A percentile compares a stretch with the other conserved stretches of the same genome.
Evolutionary conservation across 2,888 invertebrate genomes (phyloP).

Genomic region (Plebejus anna): DNA sequence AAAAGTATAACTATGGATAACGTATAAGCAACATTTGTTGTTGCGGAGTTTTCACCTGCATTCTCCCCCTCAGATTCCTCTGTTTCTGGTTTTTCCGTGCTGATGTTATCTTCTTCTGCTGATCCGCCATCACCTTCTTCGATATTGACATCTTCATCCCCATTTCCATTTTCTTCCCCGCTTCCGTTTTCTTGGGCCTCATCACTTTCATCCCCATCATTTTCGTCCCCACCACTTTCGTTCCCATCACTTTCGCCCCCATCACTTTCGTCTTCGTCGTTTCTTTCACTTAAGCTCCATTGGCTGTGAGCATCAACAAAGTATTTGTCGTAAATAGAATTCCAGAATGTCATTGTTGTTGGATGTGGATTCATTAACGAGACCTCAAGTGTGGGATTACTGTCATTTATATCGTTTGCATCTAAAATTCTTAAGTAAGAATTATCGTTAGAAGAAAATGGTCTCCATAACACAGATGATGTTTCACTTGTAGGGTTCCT

Average conservation of each 20-base stretch:
- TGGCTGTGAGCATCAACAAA: slow-evolving; percentile 59
- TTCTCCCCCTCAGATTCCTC: slow-evolving; percentile 36
- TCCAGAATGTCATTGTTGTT: slow-evolving; percentile 54
- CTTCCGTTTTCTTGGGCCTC: slow-evolving; percentile 23
- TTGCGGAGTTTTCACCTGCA: slow-evolving; percentile 48
- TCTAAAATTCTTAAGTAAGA: slow-evolving; percentile 52
- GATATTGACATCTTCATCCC: slow-evolving; percentile 33
- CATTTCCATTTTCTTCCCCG: slow-evolving; percentile 32
- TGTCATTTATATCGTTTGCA: slow-evolving; percentile 45
- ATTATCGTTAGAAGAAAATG: slow-evolving; percentile 45
- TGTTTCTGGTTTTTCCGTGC: slow-evolving; percentile 36
- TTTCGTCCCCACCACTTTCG: slow-evolving; percentile 36
- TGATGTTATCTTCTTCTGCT: slow-evolving; percentile 33
- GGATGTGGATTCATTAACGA: slow-evolving; percentile 50
- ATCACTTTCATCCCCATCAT: slow-evolving; percentile 27
- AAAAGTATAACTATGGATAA: slow-evolving; percentile 55
- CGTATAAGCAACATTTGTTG: slow-evolving; percentile 55
- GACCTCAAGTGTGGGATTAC: slow-evolving; percentile 46
- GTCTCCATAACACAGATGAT: slow-evolving; percentile 53
- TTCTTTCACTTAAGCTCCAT: slow-evolving; percentile 48
- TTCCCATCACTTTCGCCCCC: background rate
- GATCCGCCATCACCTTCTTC: slow-evolving; percentile 35
- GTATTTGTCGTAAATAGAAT: slow-evolving; percentile 52
- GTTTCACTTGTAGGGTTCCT: slow-evolving; percentile 55
- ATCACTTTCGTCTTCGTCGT: slow-evolving; percentile 44